Evolutionary conservation across 1,140 invertebrate species (phyloP), one percentile per base, ranked within the genome.

Genomic region (Heliothis virescens): DNA sequence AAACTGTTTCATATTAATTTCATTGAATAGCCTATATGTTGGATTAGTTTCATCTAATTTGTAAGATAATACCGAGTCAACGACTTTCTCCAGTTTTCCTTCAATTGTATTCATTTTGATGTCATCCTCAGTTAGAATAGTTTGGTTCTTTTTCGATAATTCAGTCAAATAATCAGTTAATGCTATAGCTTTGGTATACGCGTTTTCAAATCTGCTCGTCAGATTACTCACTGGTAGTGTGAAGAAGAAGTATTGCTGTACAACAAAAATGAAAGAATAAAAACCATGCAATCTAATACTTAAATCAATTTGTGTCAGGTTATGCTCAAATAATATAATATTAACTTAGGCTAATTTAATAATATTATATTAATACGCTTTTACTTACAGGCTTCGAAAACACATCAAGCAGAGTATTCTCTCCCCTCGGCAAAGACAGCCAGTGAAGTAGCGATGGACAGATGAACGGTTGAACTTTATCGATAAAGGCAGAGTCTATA

Each of bases 241-340:
- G 79, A 91, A 95, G 69, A 95, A 93, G 67, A 88, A 89, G 67
- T 91, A 93, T 95, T 95, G 94, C 95, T 95, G 88, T 60, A 94
- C 95, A 81, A 79, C 0, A 65, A 63, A 80, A 77, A 55, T 3
- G 75, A 48, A 16, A 34, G 29, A 65, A 53, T 50, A 47, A 53
- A 21, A 48, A 59, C 55, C 15, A 55, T 53, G 50, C 9, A 76
- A 26, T 26, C 21, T 26, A 26, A 26, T 26, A 26, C 21, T 26
- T 26, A 26, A 26, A 26, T 26, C 21, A 26, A 26, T 2, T 26
- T 26, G 21, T 1, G n/a, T n/a, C n/a, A 26, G 21, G 21, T 26
- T 26, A 26, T 26, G 21, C 21, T 26, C 21, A 26, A 26, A 26
- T 26, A 26, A 26, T 26, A 26, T 26, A 26, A 26, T 26, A 26